phyloP scores from a whole-genome alignment of 1,140 invertebrate species.

The Ips typographus region DNA sequence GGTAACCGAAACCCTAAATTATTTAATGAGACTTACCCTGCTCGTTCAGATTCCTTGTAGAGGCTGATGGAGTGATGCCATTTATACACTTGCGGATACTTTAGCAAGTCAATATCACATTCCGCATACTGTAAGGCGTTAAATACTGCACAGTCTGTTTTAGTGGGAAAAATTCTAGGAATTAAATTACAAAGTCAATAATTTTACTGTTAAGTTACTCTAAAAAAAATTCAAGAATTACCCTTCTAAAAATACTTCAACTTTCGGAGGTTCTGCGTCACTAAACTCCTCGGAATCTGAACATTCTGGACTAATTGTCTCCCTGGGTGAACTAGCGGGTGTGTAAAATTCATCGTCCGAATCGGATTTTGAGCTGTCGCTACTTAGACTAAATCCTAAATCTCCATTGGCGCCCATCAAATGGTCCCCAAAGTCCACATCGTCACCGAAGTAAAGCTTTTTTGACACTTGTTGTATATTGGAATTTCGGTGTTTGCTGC shows the following conservation, averaged over 20 bases:
- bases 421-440: conserved; percentile 7
- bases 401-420: conserved; percentile 20
- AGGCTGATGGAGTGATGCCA: conserved; percentile 65
- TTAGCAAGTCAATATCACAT: conserved; percentile 54
- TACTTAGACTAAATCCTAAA: conserved; percentile 16
- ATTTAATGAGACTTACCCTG: conserved; percentile 52
- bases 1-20: background rate
- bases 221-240: conserved; percentile 35
- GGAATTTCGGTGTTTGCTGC: conserved; percentile 10
- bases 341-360: conserved; percentile 55
- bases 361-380: conserved; percentile 30
- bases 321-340: conserved; percentile 55
- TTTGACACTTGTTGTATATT: conserved; percentile 34
- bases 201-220: background rate
- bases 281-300: conserved; percentile 49
- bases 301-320: conserved; percentile 33
- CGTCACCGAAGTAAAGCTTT: conserved; percentile 41
- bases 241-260: conserved; percentile 58
- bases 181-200: conserved; percentile 29
- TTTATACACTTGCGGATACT: conserved; percentile 67
- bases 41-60: conserved; percentile 57
- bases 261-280: conserved; percentile 56
- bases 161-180: conserved; percentile 65
- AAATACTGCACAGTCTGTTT: conserved; percentile 69
- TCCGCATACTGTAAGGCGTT: conserved; percentile 60